These are phyloP conservation scores for Amphiura filiformis DNA, from an alignment of 35 echinoderm and acorn worm species.

Conservation along the genomic window DNA sequence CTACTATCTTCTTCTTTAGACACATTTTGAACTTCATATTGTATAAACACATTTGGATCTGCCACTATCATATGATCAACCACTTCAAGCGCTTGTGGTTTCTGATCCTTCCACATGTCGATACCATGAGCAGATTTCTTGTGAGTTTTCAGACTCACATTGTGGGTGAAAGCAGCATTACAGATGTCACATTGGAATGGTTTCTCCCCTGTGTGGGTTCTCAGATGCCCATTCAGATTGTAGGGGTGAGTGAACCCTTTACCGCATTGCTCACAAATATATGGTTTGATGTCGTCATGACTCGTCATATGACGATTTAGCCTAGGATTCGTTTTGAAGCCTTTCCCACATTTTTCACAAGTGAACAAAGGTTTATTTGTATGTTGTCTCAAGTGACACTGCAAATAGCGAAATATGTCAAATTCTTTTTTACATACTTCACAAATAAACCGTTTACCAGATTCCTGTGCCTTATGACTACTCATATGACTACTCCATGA, in stretches of 20 bases:
- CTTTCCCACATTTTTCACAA: slow-evolving; percentile 51
- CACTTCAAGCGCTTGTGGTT: neutral
- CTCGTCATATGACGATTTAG: slow-evolving; percentile 32
- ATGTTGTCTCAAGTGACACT: neutral
- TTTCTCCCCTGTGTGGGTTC: slow-evolving; percentile 72
- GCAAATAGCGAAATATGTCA: neutral
- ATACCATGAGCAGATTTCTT: slow-evolving; percentile 70
- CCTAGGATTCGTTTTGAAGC: slow-evolving; percentile 12
- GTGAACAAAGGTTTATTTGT: neutral
- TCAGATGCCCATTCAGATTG: slow-evolving; percentile 62
- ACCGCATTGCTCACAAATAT: slow-evolving; percentile 40
- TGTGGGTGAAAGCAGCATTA: slow-evolving; percentile 65
- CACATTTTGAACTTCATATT: no score
- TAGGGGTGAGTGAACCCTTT: slow-evolving; percentile 52
- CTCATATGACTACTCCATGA: neutral
- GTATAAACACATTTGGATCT: neutral
- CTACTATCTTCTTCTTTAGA: no score
- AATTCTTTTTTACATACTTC: neutral
- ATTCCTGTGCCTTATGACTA: neutral
- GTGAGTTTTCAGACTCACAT: slow-evolving; percentile 81
- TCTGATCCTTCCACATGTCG: slow-evolving; percentile 70
- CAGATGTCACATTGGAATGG: slow-evolving; percentile 75
- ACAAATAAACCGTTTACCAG: neutral
- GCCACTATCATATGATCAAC: neutral
- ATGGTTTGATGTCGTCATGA: slow-evolving; percentile 56